Percentiles rank a stretch among this genome's conserved stretches.
Conservation (phyloP, 2,888 invertebrate genomes). For the Dendrolimus pini region DNA sequence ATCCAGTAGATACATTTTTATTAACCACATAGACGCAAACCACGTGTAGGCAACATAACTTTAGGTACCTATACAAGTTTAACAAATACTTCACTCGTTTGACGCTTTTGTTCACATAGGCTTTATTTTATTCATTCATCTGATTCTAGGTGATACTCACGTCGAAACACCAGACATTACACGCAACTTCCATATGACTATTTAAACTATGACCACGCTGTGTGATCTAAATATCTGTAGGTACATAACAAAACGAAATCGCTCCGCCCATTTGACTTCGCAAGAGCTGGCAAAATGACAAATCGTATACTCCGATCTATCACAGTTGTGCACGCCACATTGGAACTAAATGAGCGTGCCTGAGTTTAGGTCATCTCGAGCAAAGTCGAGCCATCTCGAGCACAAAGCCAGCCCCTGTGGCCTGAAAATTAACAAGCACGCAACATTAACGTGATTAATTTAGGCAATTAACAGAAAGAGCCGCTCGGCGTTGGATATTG, state of each 20-base stretch:
- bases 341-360: slow-evolving; percentile 42
- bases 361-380: slow-evolving; percentile 10
- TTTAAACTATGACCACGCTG: not conserved
- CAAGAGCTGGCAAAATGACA: slow-evolving; percentile 37
- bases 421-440: slow-evolving; percentile 64
- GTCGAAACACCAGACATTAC: too few species aligned
- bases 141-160: too few species aligned
- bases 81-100: too few species aligned
- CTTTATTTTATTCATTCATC: too few species aligned
- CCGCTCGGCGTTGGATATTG: slow-evolving; percentile 36
- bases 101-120: too few species aligned
- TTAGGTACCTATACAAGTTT: too few species aligned
- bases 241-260: slow-evolving; percentile 12
- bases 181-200: too few species aligned
- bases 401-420: slow-evolving; percentile 56
- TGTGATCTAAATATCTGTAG: not conserved
- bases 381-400: slow-evolving; percentile 28
- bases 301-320: slow-evolving; percentile 19
- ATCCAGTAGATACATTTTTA: too few species aligned
- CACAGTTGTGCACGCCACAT: slow-evolving; percentile 4
- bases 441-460: slow-evolving; percentile 70
- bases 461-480: slow-evolving; percentile 55
- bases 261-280: slow-evolving; percentile 26
- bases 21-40: too few species aligned
- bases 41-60: too few species aligned